A percentile compares a stretch with the other conserved stretches of the same genome.
Conservation (phyloP, 2,888 invertebrate genomes). For the Isotomurus palustris region DNA sequence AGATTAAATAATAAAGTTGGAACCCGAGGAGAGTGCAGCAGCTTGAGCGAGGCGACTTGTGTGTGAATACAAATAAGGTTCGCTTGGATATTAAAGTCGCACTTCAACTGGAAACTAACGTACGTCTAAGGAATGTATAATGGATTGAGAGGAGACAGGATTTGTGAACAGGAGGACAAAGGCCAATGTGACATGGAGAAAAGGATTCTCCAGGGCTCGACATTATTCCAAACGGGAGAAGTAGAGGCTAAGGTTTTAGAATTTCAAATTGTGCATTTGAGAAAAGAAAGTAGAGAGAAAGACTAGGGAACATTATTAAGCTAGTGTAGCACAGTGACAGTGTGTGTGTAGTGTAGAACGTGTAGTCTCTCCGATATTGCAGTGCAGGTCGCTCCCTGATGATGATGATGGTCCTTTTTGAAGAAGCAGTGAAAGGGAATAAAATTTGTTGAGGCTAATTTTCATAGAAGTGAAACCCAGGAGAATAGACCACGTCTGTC, state of each 20-base stretch:
- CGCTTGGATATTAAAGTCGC: conserved; percentile 2
- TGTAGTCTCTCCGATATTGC: too few species aligned
- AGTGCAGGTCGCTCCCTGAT: background rate
- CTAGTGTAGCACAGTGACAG: too few species aligned
- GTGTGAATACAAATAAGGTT: conserved; percentile 10
- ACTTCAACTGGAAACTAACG: background rate
- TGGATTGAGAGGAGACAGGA: background rate
- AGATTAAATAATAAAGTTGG: conserved; percentile 1
- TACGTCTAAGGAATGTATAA: conserved; percentile 2
- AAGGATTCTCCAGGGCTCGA: too few species aligned
- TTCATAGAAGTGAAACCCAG: conserved; percentile 25
- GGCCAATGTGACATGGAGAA: too few species aligned
- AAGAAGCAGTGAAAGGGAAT: background rate
- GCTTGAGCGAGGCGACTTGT: background rate
- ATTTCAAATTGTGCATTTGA: background rate
- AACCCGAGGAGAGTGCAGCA: background rate
- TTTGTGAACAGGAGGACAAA: background rate
- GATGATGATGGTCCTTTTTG: background rate
- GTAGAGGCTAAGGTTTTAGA: too few species aligned
- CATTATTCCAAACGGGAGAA: too few species aligned
- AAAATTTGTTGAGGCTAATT: conserved; percentile 17
- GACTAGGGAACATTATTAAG: too few species aligned
- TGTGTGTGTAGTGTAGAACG: too few species aligned
- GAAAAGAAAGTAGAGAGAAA: too few species aligned
- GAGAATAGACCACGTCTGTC: conserved; percentile 22